Percentiles rank a stretch among this genome's conserved stretches.
phyloP scores from a whole-genome alignment of 2,888 invertebrate species.

The Cheilosia variabilis region DNA sequence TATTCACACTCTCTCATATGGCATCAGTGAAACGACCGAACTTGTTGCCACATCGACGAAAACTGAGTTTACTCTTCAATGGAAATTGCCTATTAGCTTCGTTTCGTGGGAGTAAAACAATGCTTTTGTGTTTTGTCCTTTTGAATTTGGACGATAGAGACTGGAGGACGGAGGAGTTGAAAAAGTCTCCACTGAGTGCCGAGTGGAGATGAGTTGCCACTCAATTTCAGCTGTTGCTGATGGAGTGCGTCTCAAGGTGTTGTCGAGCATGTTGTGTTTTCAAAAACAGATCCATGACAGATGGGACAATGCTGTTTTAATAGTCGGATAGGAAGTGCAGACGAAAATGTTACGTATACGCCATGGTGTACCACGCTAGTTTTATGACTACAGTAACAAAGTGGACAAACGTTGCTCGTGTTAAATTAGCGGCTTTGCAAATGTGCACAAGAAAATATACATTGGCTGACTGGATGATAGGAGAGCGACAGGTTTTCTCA shows the following conservation, averaged over 20 bases:
- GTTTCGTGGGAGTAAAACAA: slow-evolving; percentile 12
- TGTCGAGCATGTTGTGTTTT: neutral
- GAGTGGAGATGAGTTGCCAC: slow-evolving; percentile 9
- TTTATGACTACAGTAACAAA: too few species aligned
- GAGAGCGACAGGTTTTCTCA: too few species aligned
- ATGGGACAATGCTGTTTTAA: neutral
- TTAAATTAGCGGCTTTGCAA: too few species aligned
- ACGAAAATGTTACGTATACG: neutral
- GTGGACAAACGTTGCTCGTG: too few species aligned
- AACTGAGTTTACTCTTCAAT: slow-evolving; percentile 51
- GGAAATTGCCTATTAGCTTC: slow-evolving; percentile 35
- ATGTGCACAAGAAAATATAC: too few species aligned
- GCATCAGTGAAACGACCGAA: slow-evolving; percentile 52
- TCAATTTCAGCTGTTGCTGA: slow-evolving; percentile 50
- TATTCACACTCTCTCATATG: neutral
- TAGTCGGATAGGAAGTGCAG: neutral
- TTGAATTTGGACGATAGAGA: neutral
- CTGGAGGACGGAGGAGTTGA: neutral
- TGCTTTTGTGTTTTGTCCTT: slow-evolving; percentile 23
- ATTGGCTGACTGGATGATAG: too few species aligned
- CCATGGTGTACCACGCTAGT: neutral
- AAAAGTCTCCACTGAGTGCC: slow-evolving; percentile 38
- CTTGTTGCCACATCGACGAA: slow-evolving; percentile 73
- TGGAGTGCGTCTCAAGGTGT: neutral
- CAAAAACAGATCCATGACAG: too few species aligned